phyloP scores from a whole-genome alignment of 64 coral and sea anemone genomes.

The Anthopleura sola region DNA sequence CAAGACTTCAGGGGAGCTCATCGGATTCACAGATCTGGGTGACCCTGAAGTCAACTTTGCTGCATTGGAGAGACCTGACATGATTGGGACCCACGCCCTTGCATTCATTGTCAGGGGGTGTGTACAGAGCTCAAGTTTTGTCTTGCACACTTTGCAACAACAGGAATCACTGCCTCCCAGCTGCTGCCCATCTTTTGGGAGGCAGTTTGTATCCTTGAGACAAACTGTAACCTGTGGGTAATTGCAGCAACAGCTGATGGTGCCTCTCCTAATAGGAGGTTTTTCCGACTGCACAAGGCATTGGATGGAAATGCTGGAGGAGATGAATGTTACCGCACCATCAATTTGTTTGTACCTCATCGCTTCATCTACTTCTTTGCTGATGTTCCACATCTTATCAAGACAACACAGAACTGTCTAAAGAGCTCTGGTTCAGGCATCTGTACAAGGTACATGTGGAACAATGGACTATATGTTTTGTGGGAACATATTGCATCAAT shows the following conservation, averaged over 20 bases:
- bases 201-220: conserved; percentile 12
- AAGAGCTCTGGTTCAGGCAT: too few relatives aligned
- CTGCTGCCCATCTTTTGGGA: conserved; percentile 45
- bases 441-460: too few relatives aligned
- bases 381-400: too few relatives aligned
- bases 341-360: too few relatives aligned
- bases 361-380: too few relatives aligned
- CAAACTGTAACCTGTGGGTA: not conserved
- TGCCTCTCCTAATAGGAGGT: conserved; percentile 34
- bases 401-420: too few relatives aligned
- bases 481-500: too few relatives aligned
- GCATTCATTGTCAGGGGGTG: conserved; percentile 19
- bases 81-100: conserved; percentile 23
- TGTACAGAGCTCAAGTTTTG: conserved; percentile 39
- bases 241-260: conserved; percentile 34
- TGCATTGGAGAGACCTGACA: conserved; percentile 5
- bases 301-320: conserved; percentile 24
- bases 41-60: conserved; percentile 25
- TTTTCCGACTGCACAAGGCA: conserved; percentile 19
- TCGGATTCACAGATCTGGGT: conserved; percentile 17
- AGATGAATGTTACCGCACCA: conserved; percentile 40
- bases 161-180: conserved; percentile 10
- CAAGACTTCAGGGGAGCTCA: conserved; percentile 9
- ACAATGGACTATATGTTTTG: too few relatives aligned
- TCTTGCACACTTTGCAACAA: conserved; percentile 25